Base-by-base conservation (phyloP, 2,113 vertebrate genomes). In the Glareola pratincola region DNA sequence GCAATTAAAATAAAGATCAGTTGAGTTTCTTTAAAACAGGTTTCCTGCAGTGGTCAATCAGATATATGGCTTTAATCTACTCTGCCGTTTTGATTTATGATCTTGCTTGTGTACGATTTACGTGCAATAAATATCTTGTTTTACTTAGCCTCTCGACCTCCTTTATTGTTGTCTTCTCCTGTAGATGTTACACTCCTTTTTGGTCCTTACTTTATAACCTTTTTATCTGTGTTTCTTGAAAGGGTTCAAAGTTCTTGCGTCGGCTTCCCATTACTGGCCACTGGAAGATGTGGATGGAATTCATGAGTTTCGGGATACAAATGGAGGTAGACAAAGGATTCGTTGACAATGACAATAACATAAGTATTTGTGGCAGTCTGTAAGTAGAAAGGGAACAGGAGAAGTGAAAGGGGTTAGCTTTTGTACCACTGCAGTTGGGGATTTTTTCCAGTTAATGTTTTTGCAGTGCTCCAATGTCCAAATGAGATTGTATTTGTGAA, bases 261-360 rank as follows among this genome's bases (percentile, higher is more conserved):
- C 98, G 6, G 99, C 99, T 64, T 99, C 99, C 67, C 99, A 99
- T 91, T 99, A 99, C 85, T 99, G 99, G 99, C 99, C 99, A 0
- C 39, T 99, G 91, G 99, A 99, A 93, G 97, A 93, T 1, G 99
- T 99, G 98, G 99, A 99, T 6, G 99, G 99, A 60, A 99, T 99
- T 90, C 98, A 96, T 12, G 99, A 99, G 36, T 98, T 99, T 77
- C 99, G 98, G 97, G 98, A 99, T 50, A 96, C 97, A 1, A 98
- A 98, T 80, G 98, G 98, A 99, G 99, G 99, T 98, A 99, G 98
- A 98, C 80, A 67, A 10, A 67, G 84, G 41, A 27, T 96, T 98
- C 83, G 90, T 68, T 98, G 97, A 90, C 97, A 98, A 63, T 97
- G 98, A 97, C 92, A 98, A 85, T 89, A 95, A 92, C 96, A 97